Evolutionary conservation across 2,888 invertebrate genomes (phyloP), one percentile per base, ranked within the genome.

Genomic region (Drosophila meridiana): DNA sequence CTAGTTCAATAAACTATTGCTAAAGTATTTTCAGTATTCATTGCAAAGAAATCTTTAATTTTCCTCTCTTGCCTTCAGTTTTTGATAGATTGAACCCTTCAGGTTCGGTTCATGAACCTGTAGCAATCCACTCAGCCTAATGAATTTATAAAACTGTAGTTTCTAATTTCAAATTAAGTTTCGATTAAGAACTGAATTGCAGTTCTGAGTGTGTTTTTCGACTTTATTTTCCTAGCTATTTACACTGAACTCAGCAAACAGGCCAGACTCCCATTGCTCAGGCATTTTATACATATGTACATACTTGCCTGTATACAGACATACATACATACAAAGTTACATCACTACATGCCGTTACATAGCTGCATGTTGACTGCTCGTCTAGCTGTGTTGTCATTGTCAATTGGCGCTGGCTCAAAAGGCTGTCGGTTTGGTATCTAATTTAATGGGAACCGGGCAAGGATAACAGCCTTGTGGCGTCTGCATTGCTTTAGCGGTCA

Each of bases 321-420:
- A n/a, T 2, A 48, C 30, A 30, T 4, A n/a, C n/a, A n/a, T 2
- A 48, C 30, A 30, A n/a, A 20, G 36, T 36, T 52, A 52, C 20
- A 52, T 34, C 50, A 14, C 32, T 50, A n/a, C 30, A 48, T 30
- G n/a, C 8, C 8, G 30, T n/a, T 48, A 30, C 48, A 26, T 48
- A 14, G 48, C 50, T 50, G 50, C 50, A 58, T 58, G 36, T 28
- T 32, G 45, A 58, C 32, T 47, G 36, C 34, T 36, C 47, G 36
- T 36, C 45, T 45, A 5, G 57, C 32, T 34, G 59, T 45, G 36
- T 58, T 64, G 59, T 57, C 58, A 30, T 58, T 58, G 59, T 36
- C 64, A 48, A 64, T 65, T 65, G 65, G 59, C 48, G 38, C 32
- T 47, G 73, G 8, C 48, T 38, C 58, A 58, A 55, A 40, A 32